Evolutionary conservation across 2,113 vertebrate species (phyloP), one percentile per base, ranked within the genome.

Genomic region (Scatophagus argus): DNA sequence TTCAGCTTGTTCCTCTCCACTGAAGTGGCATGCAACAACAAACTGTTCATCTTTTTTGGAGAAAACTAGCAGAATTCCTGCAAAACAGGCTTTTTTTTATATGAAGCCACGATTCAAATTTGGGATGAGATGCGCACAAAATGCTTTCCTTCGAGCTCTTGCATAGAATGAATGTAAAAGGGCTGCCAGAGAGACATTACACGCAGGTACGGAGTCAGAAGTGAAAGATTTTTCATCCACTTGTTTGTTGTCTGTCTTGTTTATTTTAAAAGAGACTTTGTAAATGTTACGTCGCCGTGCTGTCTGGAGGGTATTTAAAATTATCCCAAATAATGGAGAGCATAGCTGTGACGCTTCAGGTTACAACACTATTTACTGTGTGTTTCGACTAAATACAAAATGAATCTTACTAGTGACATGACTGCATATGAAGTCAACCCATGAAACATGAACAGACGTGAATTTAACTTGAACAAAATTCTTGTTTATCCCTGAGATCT

Each of bases 1-100:
- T 85, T 77, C 75, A 74, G 75, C 85, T 76, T 59, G 77, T 78
- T 87, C 67, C 71, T 62, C 75, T 77, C 66, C 65, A 61, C 51
- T 82, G 75, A 63, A 83, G 82, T 71, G 67, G 21, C 36, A 17
- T 70, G 77, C 39, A 69, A 72, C 69, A 79, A 78, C 76, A 81
- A 58, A 69, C 71, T 32, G 62, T 82, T 59, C 59, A 38, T 69
- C 59, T 62, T 73, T n/a, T 76, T 58, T 43, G 27, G n/a, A 5
- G 38, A 3, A 43, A 76, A 79, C 58, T 8, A 36, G 51, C 21
- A 32, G 9, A 25, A 52, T 59, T 43, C 64, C 11, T 5, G 36
- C 6, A 56, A 43, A 56, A 67, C 14, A 6, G 4, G 12, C 3
- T n/a, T 62, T 27, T 56, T 43, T 78, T 76, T 17, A 39, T 31